Evolutionary conservation across 2,797 vertebrate genomes (phyloP).

Genomic region (Anabacerthia variegaticeps): DNA sequence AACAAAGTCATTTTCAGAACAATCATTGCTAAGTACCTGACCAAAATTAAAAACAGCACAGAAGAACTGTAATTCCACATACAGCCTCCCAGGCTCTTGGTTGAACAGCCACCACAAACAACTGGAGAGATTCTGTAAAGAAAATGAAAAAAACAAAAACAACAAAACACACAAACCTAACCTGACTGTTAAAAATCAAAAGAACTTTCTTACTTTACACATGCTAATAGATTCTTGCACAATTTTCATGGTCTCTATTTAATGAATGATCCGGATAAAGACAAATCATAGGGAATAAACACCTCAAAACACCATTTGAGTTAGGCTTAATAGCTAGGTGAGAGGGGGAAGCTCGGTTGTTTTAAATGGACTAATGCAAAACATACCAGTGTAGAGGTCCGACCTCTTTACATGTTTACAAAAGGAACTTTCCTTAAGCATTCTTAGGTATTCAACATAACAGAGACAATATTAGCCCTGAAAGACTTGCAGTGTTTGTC

Average conservation of each 20-base stretch:
- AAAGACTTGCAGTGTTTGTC: conserved; percentile 22
- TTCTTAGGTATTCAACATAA: neutral
- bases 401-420: neutral
- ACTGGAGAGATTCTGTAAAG: conserved; percentile 90
- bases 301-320: neutral
- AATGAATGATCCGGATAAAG: neutral
- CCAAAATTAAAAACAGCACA: conserved; percentile 94
- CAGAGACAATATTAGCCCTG: neutral
- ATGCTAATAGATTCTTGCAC: neutral
- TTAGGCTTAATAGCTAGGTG: neutral
- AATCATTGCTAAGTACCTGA: conserved; percentile 82
- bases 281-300: conserved; percentile 16
- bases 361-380: neutral
- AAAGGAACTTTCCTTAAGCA: neutral
- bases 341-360: neutral
- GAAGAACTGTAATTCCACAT: conserved; percentile 96
- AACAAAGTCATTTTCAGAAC: conserved; percentile 9
- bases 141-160: neutral
- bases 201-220: conserved; percentile 1
- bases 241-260: neutral
- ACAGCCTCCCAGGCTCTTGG: conserved; percentile 86
- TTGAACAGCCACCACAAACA: conserved; percentile 95
- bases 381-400: neutral
- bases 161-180: neutral
- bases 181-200: neutral